Evolutionary conservation across 2,888 invertebrate genomes (phyloP), one percentile per base, ranked within the genome.

Genomic region (Mamestra brassicae): DNA sequence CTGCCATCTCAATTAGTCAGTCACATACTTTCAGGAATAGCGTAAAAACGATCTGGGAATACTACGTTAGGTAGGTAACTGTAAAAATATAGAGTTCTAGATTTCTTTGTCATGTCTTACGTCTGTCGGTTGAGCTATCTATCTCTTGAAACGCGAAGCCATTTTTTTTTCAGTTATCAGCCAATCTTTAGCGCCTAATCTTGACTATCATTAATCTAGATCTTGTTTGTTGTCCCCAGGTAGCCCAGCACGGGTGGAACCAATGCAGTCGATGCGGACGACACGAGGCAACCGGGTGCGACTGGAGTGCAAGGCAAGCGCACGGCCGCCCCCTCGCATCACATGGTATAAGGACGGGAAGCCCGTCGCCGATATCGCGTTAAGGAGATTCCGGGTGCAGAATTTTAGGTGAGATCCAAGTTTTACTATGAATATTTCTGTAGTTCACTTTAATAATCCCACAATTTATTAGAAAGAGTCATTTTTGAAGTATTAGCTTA

Each of bases 321-420:
- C 98, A 54, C 97, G 98, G 86, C 99, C 99, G 61, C 97, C 98
- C 81, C 99, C 99, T 47, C 97, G 98, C 86, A 97, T 99, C 87
- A 97, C 98, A 88, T 99, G 99, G 99, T 98, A 97, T 96, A 98
- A 98, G 94, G 97, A 98, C 96, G 97, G 97, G 85, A 96, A 96
- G 90, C 97, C 97, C 88, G 97, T 97, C 86, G 96, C 97, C 74
- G 97, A 97, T 87, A 97, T 97, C 90, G 97, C 97, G 76, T 96
- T 97, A 81, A 95, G 96, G 85, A 94, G 97, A 89, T 96, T 97
- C 91, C 97, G 97, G 94, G 97, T 97, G 96, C 97, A 97, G 89
- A 97, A 96, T 91, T 97, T 96, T 94, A 97, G 97, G 97, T 97
- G 83, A 89, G 92, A 55, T 47, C 11, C 3, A 50, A 62, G 34